phyloP scores from a whole-genome alignment of 1,140 invertebrate genomes.

The Yoshiicerus persimilis region DNA sequence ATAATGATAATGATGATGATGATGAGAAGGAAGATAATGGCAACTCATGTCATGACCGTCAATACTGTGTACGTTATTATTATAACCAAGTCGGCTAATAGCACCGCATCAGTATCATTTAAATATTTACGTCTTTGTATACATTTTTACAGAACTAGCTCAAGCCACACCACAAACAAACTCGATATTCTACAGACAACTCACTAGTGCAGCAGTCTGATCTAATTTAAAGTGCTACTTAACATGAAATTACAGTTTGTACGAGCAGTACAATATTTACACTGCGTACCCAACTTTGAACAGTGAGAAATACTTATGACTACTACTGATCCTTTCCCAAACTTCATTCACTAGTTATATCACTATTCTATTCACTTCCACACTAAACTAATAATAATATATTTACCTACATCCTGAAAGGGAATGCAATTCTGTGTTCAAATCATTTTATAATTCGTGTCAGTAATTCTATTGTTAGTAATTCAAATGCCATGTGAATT shows the following conservation, averaged over 20 bases:
- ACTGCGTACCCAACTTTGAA: too few species aligned
- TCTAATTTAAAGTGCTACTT: neutral
- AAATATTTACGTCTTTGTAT: neutral
- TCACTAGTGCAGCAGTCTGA: too few species aligned
- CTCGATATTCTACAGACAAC: neutral
- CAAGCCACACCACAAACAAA: too few species aligned
- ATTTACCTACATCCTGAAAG: neutral
- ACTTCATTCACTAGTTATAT: too few species aligned
- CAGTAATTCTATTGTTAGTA: too few species aligned
- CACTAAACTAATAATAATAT: neutral
- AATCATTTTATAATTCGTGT: neutral
- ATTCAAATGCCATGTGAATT: too few species aligned
- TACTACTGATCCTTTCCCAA: too few species aligned
- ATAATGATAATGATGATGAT: slow-evolving; percentile 32
- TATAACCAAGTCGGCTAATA: neutral
- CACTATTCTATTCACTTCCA: too few species aligned
- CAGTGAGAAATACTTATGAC: too few species aligned
- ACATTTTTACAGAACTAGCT: neutral
- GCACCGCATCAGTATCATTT: neutral
- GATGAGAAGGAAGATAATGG: slow-evolving; percentile 27
- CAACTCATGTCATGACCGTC: slow-evolving; percentile 24
- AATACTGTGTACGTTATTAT: neutral
- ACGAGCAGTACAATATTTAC: too few species aligned
- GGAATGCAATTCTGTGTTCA: neutral
- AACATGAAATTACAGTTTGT: neutral